phyloP scores from a whole-genome alignment of 2,888 invertebrate genomes.

The Drosophila recens region DNA sequence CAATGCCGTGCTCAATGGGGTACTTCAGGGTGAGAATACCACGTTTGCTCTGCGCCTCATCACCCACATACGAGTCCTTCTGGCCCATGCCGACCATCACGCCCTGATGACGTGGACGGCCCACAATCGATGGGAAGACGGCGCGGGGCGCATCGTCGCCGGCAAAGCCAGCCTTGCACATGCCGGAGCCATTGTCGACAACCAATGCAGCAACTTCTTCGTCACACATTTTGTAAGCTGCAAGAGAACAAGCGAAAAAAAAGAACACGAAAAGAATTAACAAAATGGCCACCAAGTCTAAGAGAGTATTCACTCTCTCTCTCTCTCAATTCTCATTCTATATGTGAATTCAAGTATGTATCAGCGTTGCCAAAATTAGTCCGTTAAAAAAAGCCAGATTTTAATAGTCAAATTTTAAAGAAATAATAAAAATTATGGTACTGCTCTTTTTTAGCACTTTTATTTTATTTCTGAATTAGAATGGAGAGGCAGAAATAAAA shows the following conservation, averaged over 20 bases:
- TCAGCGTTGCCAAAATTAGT: no score
- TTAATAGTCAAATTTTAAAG: no score
- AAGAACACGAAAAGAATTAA: slow-evolving; percentile 30
- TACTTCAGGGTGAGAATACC: slow-evolving; percentile 98
- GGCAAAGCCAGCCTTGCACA: slow-evolving; percentile 97
- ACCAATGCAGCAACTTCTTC: slow-evolving; percentile 98
- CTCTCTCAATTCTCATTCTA: neutral
- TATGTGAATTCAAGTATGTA: neutral
- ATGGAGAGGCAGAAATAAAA: no score
- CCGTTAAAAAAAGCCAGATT: no score
- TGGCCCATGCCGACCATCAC: slow-evolving; percentile 98
- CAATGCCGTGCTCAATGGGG: slow-evolving; percentile 98
- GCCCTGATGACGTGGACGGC: slow-evolving; percentile 94
- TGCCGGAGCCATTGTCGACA: slow-evolving; percentile 96
- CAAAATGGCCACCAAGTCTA: slow-evolving; percentile 35
- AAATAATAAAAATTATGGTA: no score
- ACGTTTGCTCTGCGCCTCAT: slow-evolving; percentile 93
- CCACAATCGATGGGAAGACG: slow-evolving; percentile 95
- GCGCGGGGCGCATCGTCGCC: slow-evolving; percentile 95
- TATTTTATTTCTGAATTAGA: no score
- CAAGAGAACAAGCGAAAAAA: slow-evolving; percentile 44
- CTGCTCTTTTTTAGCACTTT: no score
- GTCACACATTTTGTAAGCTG: slow-evolving; percentile 92
- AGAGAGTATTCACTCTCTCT: slow-evolving; percentile 8
- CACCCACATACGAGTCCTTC: slow-evolving; percentile 95